A percentile compares a stretch with the other conserved stretches of the same genome.
Conservation (phyloP, 2,888 invertebrate genomes). For the Xanthia togata region DNA sequence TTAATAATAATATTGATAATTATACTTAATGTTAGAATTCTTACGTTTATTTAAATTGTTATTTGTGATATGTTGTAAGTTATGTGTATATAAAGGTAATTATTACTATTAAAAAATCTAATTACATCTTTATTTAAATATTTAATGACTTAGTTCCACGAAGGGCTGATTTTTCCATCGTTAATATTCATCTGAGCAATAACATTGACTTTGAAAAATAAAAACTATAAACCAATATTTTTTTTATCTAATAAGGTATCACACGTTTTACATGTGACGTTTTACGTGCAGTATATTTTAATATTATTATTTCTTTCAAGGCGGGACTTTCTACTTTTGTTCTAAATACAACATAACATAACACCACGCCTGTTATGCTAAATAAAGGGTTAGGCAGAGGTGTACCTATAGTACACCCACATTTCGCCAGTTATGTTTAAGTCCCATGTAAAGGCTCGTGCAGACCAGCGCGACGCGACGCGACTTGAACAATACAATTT, state of each 20-base stretch:
- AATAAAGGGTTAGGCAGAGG: too few relatives aligned
- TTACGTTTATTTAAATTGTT: constrained; percentile 33
- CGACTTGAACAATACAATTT: too few relatives aligned
- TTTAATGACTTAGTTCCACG: neutral
- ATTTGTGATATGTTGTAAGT: constrained; percentile 25
- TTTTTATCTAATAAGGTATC: too few relatives aligned
- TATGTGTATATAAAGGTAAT: constrained; percentile 16
- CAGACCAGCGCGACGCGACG: too few relatives aligned
- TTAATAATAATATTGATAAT: too few relatives aligned
- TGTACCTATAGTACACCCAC: too few relatives aligned
- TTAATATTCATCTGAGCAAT: neutral
- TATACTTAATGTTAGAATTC: too few relatives aligned
- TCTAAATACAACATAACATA: neutral
- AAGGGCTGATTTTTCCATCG: neutral
- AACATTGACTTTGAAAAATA: neutral
- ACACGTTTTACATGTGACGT: too few relatives aligned
- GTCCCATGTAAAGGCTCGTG: too few relatives aligned
- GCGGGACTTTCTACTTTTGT: neutral
- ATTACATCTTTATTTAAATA: neutral
- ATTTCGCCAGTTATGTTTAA: too few relatives aligned
- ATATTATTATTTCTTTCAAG: neutral
- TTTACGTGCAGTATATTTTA: neutral
- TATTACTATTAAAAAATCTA: neutral
- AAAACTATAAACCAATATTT: too few relatives aligned
- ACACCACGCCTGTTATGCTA: too few relatives aligned